Conservation (phyloP, 2,888 invertebrate species). For the Xanthorhoe spadicearia region DNA sequence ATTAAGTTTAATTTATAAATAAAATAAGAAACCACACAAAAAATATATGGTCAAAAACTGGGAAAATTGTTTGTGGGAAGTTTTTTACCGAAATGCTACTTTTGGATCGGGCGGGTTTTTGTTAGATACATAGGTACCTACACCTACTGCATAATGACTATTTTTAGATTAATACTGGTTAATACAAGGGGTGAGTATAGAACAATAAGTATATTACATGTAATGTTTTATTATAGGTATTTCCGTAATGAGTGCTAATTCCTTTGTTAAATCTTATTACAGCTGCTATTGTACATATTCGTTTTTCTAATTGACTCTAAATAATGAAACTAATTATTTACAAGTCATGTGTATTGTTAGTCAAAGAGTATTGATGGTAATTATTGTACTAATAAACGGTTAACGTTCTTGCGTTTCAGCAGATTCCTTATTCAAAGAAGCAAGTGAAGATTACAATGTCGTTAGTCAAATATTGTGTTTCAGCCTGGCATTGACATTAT, state of each 20-base stretch:
- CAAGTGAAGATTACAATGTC: not conserved
- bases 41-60: too few species aligned
- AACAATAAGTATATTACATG: too few species aligned
- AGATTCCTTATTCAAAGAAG: not conserved
- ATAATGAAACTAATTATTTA: constrained; percentile 12
- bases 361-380: constrained; percentile 9
- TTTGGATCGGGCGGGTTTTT: too few species aligned
- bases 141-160: too few species aligned
- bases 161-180: too few species aligned
- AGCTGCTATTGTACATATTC: not conserved
- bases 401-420: not conserved
- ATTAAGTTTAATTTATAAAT: too few species aligned
- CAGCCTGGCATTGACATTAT: not conserved
- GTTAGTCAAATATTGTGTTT: not conserved
- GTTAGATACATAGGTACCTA: too few species aligned
- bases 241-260: constrained; percentile 13
- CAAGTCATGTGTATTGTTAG: constrained; percentile 14
- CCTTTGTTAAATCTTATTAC: constrained; percentile 9
- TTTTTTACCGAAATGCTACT: too few species aligned
- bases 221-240: not conserved
- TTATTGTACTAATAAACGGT: constrained; percentile 5
- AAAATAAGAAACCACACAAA: too few species aligned
- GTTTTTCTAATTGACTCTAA: constrained; percentile 9
- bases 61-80: too few species aligned
- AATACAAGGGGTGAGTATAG: too few species aligned